Evolutionary conservation across 2,797 vertebrate genomes (phyloP), one percentile per base, ranked within the genome.

Genomic region (Channa striata): DNA sequence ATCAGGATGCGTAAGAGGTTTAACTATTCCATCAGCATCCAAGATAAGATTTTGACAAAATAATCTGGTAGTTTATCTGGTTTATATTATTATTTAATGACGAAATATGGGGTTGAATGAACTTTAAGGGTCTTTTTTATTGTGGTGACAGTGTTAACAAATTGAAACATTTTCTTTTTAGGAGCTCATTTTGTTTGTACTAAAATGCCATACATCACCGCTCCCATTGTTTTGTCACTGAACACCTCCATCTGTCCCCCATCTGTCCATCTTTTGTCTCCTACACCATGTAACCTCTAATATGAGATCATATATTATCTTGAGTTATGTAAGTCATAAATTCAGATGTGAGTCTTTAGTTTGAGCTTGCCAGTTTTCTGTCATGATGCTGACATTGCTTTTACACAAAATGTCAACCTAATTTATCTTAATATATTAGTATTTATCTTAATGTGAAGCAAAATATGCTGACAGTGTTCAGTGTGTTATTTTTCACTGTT

Each of bases 381-480:
- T 39, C 21, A 23, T 13, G 43, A 11, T 16, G 20, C 25, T 30
- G 25, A 14, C 20, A 53, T 6, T 69, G 11, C 30, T 57, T 65
- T 43, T 51, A 5, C 50, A 40, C 17, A 34, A 68, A 68, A 65
- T 9, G 20, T 11, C 47, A 78, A 52, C 70, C 68, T 46, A 8
- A 37, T 13, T 65, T 30, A 30, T 30, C 25, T 6, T 30, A 30
- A 30, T 30, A 30, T 30, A 30, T 30, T 30, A 30, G 6, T 30
- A 30, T 30, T 30, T 30, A 30, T 30, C 25, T 46, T 63, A 63
- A 9, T 20, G 17, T 34, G 74, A 33, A 7, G 11, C 39, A 23
- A 59, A 77, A 82, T 59, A 57, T 72, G 64, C 59, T 65, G 56
- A 72, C 50, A 47, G 52, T 50, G 54, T 53, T 54, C 51, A 8